Conservation (phyloP, 2,113 vertebrate species). For the Azemiops feae region DNA sequence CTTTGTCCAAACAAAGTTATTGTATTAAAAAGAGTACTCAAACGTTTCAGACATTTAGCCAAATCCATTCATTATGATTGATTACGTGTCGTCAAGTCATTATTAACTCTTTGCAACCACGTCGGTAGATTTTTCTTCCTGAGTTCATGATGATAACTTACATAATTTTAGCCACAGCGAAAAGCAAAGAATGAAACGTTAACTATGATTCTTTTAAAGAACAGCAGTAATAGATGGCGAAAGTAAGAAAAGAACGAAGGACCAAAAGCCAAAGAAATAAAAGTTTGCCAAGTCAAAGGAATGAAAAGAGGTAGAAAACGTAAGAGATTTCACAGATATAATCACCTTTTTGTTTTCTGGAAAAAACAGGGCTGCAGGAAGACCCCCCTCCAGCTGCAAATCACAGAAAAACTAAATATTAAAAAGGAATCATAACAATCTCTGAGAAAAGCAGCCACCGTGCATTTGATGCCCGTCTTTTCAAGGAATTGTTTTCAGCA, state of each 20-base stretch:
- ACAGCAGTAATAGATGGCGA: background rate
- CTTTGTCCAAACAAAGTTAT: conserved; percentile 5
- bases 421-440: conserved; percentile 58
- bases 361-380: conserved; percentile 92
- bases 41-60: background rate
- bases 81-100: background rate
- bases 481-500: background rate
- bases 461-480: background rate
- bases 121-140: background rate
- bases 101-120: background rate
- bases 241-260: background rate
- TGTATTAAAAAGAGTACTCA: background rate
- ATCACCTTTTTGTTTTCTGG: conserved; percentile 98
- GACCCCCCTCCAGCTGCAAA: conserved; percentile 91
- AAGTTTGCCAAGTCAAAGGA: conserved; percentile 51
- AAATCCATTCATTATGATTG: background rate
- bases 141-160: background rate
- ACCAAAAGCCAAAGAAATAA: conserved; percentile 15
- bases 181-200: conserved; percentile 7
- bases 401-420: conserved; percentile 71
- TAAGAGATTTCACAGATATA: conserved; percentile 58
- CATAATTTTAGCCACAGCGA: conserved; percentile 7
- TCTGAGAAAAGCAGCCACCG: conserved; percentile 22
- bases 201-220: conserved; percentile 12
- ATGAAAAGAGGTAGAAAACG: conserved; percentile 17